Evolutionary conservation across 2,888 invertebrate species (phyloP).

Genomic region (Temnothorax unifasciatus): DNA sequence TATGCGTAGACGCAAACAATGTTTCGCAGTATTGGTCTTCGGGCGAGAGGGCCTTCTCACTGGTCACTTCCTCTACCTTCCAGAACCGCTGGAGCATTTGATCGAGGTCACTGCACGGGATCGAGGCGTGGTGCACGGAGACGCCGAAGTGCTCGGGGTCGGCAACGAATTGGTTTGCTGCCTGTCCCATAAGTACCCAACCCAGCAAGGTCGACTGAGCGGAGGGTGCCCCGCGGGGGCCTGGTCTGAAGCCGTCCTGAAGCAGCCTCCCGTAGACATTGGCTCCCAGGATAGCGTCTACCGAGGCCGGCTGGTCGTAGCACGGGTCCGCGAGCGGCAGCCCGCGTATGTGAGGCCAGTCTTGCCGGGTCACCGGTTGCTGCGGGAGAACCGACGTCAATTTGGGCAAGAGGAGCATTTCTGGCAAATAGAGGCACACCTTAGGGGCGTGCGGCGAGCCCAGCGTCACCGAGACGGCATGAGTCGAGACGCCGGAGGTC

Average conservation of each 20-base stretch:
- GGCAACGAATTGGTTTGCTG: rapidly evolving
- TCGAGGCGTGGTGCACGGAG: neutral
- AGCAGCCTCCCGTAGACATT: neutral
- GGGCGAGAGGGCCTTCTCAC: rapidly evolving
- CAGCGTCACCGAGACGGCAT: too few species aligned
- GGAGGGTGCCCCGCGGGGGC: neutral
- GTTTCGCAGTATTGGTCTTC: neutral
- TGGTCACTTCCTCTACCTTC: neutral
- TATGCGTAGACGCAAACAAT: neutral
- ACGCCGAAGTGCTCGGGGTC: neutral
- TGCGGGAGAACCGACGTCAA: too few species aligned
- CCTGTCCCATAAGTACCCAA: neutral
- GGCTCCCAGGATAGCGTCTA: neutral
- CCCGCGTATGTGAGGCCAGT: neutral
- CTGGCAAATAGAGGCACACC: too few species aligned
- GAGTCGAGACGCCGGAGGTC: too few species aligned
- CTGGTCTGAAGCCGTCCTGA: neutral
- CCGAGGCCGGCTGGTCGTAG: neutral
- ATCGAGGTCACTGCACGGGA: neutral
- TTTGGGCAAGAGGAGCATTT: too few species aligned
- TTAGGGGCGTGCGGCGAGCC: too few species aligned
- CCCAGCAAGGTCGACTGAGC: neutral
- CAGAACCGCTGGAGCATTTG: neutral
- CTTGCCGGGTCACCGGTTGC: too few species aligned
- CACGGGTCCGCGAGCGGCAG: neutral